Conservation (phyloP, 2,113 vertebrate species). For the Gallinago paraguaiae region DNA sequence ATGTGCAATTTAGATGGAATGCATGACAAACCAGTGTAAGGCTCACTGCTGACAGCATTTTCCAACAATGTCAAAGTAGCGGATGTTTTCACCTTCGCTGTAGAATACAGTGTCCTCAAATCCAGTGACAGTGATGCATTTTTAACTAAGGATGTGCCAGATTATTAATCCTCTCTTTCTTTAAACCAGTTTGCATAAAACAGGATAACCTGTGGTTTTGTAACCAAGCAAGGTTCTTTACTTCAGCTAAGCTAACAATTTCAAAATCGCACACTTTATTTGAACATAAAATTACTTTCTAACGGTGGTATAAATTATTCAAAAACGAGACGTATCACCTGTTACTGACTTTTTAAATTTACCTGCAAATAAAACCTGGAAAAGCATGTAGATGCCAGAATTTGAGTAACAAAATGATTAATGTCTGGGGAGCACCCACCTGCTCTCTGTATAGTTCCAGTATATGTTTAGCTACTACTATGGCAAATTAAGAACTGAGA, state of each 20-base stretch:
- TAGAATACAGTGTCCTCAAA: conserved; percentile 52
- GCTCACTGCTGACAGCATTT: conserved; percentile 34
- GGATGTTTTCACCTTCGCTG: conserved; percentile 66
- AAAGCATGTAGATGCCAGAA: neutral
- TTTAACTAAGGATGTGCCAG: conserved; percentile 17
- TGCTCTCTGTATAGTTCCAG: neutral
- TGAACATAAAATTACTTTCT: neutral
- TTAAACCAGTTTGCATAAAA: neutral
- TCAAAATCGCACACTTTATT: neutral
- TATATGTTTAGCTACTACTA: neutral
- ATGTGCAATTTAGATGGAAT: conserved; percentile 25
- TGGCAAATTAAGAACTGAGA: neutral
- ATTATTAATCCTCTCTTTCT: neutral
- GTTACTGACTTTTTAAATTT: neutral
- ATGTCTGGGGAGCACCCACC: neutral
- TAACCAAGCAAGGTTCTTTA: neutral
- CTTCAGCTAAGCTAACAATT: neutral
- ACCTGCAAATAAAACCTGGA: neutral
- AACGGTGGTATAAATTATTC: neutral
- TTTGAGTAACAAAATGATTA: neutral
- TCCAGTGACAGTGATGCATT: neutral
- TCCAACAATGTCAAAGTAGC: conserved; percentile 27
- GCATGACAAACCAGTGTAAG: conserved; percentile 27
- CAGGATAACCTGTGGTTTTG: neutral
- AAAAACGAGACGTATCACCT: neutral